These are phyloP conservation scores for Erebia ligea DNA, from an alignment of 2,888 invertebrate genomes.

Conservation along the genomic window DNA sequence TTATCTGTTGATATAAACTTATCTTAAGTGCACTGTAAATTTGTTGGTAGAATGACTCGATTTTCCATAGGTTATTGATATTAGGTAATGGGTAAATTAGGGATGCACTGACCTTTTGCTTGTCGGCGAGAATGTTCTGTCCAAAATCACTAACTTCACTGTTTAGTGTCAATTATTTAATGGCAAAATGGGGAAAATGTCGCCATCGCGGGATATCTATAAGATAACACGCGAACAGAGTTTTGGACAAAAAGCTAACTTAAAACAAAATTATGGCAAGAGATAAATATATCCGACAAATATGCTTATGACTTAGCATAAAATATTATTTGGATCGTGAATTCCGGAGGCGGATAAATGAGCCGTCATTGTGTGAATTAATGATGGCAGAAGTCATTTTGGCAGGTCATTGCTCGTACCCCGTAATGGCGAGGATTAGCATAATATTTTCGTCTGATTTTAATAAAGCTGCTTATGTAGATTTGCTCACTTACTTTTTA, in stretches of 20 bases:
- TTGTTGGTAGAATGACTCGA: no score
- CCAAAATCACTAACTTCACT: no score
- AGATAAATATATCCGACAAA: conserved; percentile 22
- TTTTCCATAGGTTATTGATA: no score
- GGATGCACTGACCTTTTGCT: no score
- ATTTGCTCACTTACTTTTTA: conserved; percentile 13
- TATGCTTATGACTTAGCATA: conserved; percentile 34
- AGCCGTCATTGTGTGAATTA: conserved; percentile 32
- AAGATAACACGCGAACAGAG: not conserved
- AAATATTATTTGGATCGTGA: conserved; percentile 35
- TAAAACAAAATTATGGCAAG: not conserved
- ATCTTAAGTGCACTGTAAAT: no score
- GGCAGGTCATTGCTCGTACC: conserved; percentile 25
- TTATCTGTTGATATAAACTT: no score
- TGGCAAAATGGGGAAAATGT: no score
- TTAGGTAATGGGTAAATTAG: no score
- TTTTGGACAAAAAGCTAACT: not conserved
- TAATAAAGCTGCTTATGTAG: conserved; percentile 22
- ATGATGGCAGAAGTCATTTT: conserved; percentile 31
- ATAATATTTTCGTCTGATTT: conserved; percentile 24
- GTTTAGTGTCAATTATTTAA: no score
- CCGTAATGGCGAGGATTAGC: conserved; percentile 25
- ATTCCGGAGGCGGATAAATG: conserved; percentile 27
- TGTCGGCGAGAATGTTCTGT: no score
- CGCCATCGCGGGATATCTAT: no score